Evolutionary conservation across 2,797 vertebrate genomes (phyloP).

Genomic region (Stomatorhinus walkeri): DNA sequence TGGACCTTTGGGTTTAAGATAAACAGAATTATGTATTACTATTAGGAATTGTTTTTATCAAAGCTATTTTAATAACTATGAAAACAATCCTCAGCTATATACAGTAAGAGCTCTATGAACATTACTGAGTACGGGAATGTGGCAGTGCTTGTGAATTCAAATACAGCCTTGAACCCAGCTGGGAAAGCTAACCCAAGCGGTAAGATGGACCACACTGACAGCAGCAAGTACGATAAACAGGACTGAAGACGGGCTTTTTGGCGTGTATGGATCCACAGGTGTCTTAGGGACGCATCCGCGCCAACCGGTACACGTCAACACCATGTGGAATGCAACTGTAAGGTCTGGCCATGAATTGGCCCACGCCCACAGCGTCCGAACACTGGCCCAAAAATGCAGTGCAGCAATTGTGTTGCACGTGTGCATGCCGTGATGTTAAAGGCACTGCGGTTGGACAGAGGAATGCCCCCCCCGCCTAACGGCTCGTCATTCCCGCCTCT

Average conservation of each 20-base stretch:
- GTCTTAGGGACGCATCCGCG: background rate
- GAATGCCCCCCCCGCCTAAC: constrained; percentile 1
- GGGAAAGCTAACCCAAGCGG: background rate
- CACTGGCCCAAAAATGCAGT: background rate
- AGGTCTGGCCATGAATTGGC: background rate
- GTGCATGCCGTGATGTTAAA: background rate
- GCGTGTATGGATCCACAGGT: background rate
- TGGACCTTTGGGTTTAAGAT: background rate
- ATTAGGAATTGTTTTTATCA: background rate
- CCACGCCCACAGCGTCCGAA: background rate
- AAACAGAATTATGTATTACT: background rate
- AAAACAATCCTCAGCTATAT: background rate
- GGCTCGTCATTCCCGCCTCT: constrained; percentile 13
- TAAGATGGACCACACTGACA: background rate
- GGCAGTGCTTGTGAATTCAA: background rate
- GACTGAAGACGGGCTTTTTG: background rate
- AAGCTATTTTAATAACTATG: background rate
- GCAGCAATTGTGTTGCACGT: background rate
- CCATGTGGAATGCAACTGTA: background rate
- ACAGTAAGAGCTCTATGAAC: background rate
- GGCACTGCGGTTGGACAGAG: background rate
- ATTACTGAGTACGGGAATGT: background rate
- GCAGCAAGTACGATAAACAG: background rate
- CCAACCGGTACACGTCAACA: background rate
- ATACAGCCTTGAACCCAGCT: background rate